These are phyloP conservation scores for Arrhopalites spinosus DNA, from an alignment of 2,888 invertebrate genomes.

Conservation along the genomic window DNA sequence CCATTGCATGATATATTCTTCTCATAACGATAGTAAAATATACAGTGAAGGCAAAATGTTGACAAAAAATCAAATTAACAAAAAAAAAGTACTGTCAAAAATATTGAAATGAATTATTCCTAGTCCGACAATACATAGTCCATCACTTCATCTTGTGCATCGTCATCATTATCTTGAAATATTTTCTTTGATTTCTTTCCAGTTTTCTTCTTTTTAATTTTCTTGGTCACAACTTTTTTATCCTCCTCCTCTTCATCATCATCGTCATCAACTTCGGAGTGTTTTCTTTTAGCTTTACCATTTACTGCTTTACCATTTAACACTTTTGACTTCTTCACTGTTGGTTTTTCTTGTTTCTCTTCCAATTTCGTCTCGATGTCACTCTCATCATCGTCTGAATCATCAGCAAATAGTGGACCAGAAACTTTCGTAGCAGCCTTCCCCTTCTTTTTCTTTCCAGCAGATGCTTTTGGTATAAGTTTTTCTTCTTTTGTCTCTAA, in stretches of 20 bases:
- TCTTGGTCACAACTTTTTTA: slow-evolving; percentile 32
- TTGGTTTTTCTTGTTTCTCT: neutral
- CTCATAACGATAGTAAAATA: too few species aligned
- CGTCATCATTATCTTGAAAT: slow-evolving; percentile 27
- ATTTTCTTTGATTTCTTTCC: slow-evolving; percentile 37
- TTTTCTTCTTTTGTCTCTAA: slow-evolving; percentile 53
- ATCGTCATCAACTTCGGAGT: slow-evolving; percentile 28
- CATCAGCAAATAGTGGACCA: slow-evolving; percentile 43
- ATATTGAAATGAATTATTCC: too few species aligned
- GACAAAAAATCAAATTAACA: neutral
- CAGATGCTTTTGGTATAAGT: slow-evolving; percentile 48
- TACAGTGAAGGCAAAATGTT: neutral
- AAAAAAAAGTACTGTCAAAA: neutral
- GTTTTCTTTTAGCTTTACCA: too few species aligned
- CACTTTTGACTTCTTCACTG: slow-evolving; percentile 5
- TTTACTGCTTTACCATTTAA: too few species aligned
- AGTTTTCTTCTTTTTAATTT: slow-evolving; percentile 37
- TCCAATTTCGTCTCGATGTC: slow-evolving; percentile 26
- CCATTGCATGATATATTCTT: too few species aligned
- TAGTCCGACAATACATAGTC: slow-evolving; percentile 55
- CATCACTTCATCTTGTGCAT: slow-evolving; percentile 50
- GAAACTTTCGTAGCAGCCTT: slow-evolving; percentile 4
- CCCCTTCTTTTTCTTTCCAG: slow-evolving; percentile 20
- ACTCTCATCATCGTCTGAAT: slow-evolving; percentile 22
- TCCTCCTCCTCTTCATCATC: slow-evolving; percentile 42